Base-by-base conservation (phyloP, 2,888 invertebrate genomes). In the Lepetodrilus schrolli region DNA sequence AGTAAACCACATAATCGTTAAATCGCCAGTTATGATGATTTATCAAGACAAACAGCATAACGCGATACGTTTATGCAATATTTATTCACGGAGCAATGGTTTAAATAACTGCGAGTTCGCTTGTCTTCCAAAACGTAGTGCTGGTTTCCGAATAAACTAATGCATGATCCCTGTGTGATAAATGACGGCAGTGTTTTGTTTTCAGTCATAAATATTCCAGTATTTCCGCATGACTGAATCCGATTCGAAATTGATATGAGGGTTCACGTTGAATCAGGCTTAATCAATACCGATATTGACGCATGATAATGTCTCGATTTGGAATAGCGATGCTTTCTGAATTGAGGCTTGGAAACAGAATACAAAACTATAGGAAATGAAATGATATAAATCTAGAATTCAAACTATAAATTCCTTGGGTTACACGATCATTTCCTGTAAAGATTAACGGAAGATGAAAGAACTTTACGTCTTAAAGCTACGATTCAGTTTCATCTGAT, bases 1-100 rank as follows among this genome's bases (percentile, higher is more conserved):
- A 58, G 34, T 58, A 58, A 58, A 58, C 58, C 58, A 58, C 26
- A 58, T 58, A 58, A 58, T 58, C 58, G 58, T 58, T 58, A 58
- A 58, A 58, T 58, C 58, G 58, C 30, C 58, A 26, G 58, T n/a
- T 26, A 30, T 13, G 26, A 58, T 58, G 58, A 58, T 58, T 58
- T 58, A 58, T 58, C 58, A 58, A 58, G 58, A 58, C 34, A 43
- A 43, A 34, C 58, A 17, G 17, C 17, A 58, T 58, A 30, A 30
- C 26, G 13, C 30, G 34, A 30, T n/a, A 58, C 34, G 58, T 58
- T 58, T 26, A 30, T 58, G 58, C 17, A 58, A 58, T n/a, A 26
- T 30, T 43, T 58, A 30, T 58, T 7, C 17, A 30, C 26, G 30
- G 34, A 30, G 17, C 34, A 34, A 34, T 30, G 34, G 13, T 17